Evolutionary conservation across 1,140 invertebrate species (phyloP), one percentile per base, ranked within the genome.

Genomic region (Ylistrum balloti): DNA sequence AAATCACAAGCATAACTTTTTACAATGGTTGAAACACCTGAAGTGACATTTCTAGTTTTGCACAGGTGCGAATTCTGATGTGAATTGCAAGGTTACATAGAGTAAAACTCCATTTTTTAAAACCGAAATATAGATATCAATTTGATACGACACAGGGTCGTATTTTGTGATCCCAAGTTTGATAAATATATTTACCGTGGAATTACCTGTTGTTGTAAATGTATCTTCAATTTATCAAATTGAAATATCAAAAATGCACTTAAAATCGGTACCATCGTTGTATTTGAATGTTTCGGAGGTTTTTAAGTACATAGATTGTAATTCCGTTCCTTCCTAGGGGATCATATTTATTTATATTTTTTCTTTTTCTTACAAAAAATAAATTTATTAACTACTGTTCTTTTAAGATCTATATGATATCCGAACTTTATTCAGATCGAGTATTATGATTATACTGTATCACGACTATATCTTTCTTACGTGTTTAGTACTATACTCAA

Each of bases 221-320:
- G 56, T 74, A 74, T 5, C n/a, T 17, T n/a, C 56, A 17, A 28
- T 28, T 74, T 74, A 74, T 74, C 56, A 74, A 74, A 5, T 17
- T 74, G 28, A 28, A 74, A 74, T 28, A 74, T 74, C 56, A n/a
- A 74, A 74, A 74, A n/a, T 74, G 56, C 56, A 74, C 56, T 17
- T 74, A 17, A 28, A 74, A 74, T 3, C 56, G 22, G 9, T n/a
- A 22, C n/a, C 9, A 28, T 9, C 13, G 9, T 74, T n/a, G 9
- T 28, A 74, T 17, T 74, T 28, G 28, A n/a, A 74, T 11, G 5
- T 74, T 74, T 5, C 20, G 5, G 20, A 11, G 56, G 56, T 74
- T 74, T n/a, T 74, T 74, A 28, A 74, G 56, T 74, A n/a, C 56
- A n/a, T 28, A 0, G 2, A 74, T 45, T 13, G 15, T 28, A 5